phyloP scores from a whole-genome alignment of 30 jellyfish, hydroid and myxozoan genomes.

The Cassiopea xamachana region DNA sequence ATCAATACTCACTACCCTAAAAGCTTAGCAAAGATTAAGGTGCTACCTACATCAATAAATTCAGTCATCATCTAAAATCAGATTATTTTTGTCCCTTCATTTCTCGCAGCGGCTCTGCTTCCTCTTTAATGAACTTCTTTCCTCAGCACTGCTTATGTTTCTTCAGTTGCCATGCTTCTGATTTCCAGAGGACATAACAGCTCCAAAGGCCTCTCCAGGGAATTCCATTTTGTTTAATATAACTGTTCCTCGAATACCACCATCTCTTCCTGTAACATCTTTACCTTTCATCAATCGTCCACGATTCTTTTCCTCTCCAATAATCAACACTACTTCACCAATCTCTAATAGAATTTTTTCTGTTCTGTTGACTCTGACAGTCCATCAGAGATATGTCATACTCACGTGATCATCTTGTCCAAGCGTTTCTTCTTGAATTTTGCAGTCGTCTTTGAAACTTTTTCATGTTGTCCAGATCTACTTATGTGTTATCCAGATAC shows the following conservation, averaged over 20 bases:
- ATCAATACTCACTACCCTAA: constrained; percentile 44
- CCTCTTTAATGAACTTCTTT: constrained; percentile 35
- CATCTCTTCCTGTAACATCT: constrained; percentile 53
- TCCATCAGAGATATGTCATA: constrained; percentile 41
- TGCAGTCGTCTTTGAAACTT: constrained; percentile 38
- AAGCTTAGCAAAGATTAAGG: constrained; percentile 5
- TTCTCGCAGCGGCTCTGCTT: constrained; percentile 18
- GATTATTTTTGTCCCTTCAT: constrained; percentile 11
- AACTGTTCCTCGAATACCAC: constrained; percentile 38
- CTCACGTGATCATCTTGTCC: constrained; percentile 60
- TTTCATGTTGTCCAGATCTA: background rate
- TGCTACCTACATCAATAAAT: background rate
- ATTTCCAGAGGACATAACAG: constrained; percentile 57
- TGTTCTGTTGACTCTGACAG: constrained; percentile 35
- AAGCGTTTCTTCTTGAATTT: constrained; percentile 48
- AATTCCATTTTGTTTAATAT: constrained; percentile 42
- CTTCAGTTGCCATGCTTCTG: constrained; percentile 31
- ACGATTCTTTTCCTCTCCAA: constrained; percentile 50
- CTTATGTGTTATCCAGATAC: constrained; percentile 9
- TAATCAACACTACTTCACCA: constrained; percentile 55
- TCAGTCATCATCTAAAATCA: too few species aligned
- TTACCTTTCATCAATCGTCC: constrained; percentile 62
- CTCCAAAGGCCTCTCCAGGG: constrained; percentile 52
- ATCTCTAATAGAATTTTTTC: constrained; percentile 23
- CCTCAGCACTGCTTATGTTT: constrained; percentile 23